phyloP scores from a whole-genome alignment of 2,888 invertebrate genomes.

The Calameuta idolon region DNA sequence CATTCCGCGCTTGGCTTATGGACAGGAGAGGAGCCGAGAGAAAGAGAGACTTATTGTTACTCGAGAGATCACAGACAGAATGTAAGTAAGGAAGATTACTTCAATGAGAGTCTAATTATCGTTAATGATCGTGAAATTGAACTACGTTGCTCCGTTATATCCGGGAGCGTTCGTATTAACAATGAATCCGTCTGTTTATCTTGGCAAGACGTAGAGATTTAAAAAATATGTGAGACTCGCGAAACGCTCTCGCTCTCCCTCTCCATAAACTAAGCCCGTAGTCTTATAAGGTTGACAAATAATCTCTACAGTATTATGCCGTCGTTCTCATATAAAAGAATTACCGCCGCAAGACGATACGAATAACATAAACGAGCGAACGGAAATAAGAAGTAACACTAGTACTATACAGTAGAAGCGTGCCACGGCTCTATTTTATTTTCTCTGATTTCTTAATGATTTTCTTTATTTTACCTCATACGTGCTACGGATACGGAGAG shows the following conservation, averaged over 20 bases:
- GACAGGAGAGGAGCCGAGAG: constrained; percentile 15
- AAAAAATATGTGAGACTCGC: background rate
- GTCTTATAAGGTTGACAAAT: constrained; percentile 34
- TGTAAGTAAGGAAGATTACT: background rate
- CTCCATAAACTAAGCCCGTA: constrained; percentile 44
- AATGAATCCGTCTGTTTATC: background rate
- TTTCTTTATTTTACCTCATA: background rate
- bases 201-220: background rate
- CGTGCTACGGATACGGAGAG: background rate
- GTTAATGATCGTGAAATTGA: background rate
- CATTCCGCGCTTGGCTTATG: constrained; percentile 40
- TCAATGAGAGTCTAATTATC: background rate
- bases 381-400: background rate
- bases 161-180: background rate
- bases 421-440: background rate
- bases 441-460: background rate
- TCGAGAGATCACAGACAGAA: background rate
- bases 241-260: constrained; percentile 14
- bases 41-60: background rate
- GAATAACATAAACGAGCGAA: background rate
- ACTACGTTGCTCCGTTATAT: background rate
- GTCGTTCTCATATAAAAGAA: constrained; percentile 48
- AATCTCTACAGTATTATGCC: constrained; percentile 48
- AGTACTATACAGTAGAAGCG: background rate
- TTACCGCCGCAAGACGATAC: constrained; percentile 16